Conservation (phyloP, 2,113 vertebrate species). For the Lampris megalopsis region DNA sequence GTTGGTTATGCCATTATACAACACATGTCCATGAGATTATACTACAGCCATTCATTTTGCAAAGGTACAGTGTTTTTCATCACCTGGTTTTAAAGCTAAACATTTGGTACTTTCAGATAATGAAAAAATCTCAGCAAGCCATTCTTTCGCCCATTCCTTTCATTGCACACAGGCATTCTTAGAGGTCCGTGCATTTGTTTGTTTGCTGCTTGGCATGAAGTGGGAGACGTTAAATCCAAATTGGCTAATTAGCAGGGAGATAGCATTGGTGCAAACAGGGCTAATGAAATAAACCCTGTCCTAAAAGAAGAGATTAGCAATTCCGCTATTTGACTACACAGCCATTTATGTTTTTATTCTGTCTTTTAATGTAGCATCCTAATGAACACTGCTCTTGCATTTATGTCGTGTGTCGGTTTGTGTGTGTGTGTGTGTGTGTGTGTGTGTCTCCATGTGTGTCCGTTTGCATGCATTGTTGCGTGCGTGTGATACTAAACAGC, state of each 20-base stretch:
- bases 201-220: constrained; percentile 30
- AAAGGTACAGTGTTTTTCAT: too few species aligned
- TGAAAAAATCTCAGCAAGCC: neutral
- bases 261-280: constrained; percentile 55
- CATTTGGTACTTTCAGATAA: constrained; percentile 6
- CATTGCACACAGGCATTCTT: neutral
- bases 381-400: constrained; percentile 49
- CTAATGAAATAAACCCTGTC: constrained; percentile 77
- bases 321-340: constrained; percentile 65
- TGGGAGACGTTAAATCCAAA: constrained; percentile 66
- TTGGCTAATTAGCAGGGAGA: constrained; percentile 74
- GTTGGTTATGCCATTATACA: too few species aligned
- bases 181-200: constrained; percentile 42
- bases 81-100: neutral
- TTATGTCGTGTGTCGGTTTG: constrained; percentile 4
- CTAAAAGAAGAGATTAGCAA: constrained; percentile 76
- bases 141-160: neutral
- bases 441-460: neutral
- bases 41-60: too few species aligned
- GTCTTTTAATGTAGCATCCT: constrained; percentile 63
- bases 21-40: too few species aligned
- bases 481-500: constrained; percentile 42
- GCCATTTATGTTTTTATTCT: constrained; percentile 67
- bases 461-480: constrained; percentile 8
- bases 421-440: constrained; percentile 8